Percentiles rank a stretch among this genome's conserved stretches.
Conservation (phyloP, 2,113 vertebrate species). For the Lepidothrix coronata region DNA sequence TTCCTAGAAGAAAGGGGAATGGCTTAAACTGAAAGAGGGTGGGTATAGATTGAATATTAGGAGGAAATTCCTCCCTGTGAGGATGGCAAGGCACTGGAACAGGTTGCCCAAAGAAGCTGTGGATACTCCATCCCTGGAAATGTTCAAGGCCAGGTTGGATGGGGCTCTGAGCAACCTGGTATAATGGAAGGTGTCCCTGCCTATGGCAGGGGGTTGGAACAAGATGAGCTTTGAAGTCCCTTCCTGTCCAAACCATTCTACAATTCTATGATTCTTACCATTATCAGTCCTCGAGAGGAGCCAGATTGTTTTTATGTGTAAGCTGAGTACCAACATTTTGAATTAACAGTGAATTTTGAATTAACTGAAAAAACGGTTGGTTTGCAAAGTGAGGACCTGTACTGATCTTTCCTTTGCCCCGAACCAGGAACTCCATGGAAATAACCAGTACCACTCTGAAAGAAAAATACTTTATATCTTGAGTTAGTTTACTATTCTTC, state of each 20-base stretch:
- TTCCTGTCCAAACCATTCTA: not conserved
- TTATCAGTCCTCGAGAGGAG: not conserved
- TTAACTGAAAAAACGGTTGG: no score
- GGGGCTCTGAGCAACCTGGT: not conserved
- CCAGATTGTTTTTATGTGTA: not conserved
- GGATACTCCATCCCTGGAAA: not conserved
- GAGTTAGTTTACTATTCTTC: not conserved
- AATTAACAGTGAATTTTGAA: not conserved
- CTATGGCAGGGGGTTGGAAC: rapidly evolving
- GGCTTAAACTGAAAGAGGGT: not conserved
- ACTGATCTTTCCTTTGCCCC: not conserved
- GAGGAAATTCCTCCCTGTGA: not conserved
- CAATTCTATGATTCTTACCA: not conserved
- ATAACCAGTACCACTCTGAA: not conserved
- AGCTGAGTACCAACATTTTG: not conserved
- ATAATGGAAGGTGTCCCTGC: rapidly evolving
- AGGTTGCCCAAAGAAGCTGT: not conserved
- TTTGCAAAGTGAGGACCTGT: not conserved
- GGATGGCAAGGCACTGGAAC: rapidly evolving
- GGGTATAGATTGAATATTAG: not conserved
- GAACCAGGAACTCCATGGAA: not conserved
- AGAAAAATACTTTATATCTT: not conserved
- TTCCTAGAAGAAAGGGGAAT: not conserved
- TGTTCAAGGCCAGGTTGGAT: not conserved
- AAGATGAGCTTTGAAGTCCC: rapidly evolving